Conservation (phyloP, 2,797 vertebrate genomes). For the Moxostoma hubbsi region DNA sequence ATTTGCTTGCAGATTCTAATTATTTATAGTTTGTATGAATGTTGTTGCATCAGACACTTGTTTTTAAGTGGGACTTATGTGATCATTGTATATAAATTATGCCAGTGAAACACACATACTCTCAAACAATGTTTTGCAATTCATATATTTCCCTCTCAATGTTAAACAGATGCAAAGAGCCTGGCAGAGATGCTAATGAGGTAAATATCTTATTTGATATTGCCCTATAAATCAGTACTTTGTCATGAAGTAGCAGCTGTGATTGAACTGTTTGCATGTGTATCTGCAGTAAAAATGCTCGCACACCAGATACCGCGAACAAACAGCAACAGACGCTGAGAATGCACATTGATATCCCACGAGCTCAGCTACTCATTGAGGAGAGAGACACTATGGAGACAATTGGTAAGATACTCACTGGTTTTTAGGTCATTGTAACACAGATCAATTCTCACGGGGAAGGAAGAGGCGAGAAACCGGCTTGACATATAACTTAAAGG, state of each 20-base stretch:
- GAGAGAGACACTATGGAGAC: constrained; percentile 99
- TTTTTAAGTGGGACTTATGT: no score
- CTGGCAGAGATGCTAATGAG: constrained; percentile 99
- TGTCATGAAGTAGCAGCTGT: background rate
- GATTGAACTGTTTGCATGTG: constrained; percentile 23
- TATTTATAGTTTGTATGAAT: no score
- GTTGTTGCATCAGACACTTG: no score
- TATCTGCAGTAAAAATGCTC: constrained; percentile 90
- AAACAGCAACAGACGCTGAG: constrained; percentile 96
- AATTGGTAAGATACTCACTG: constrained; percentile 79
- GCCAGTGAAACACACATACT: background rate
- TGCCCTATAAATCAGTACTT: background rate
- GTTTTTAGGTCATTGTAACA: background rate
- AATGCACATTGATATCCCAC: constrained; percentile 99
- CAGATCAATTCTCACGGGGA: no score
- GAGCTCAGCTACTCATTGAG: constrained; percentile 98
- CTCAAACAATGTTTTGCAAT: background rate
- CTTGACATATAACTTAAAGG: no score
- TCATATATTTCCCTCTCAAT: constrained; percentile 73
- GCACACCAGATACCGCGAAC: constrained; percentile 94
- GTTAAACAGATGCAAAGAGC: constrained; percentile 96
- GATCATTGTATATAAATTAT: background rate
- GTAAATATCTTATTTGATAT: constrained; percentile 75
- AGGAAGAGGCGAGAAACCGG: no score
- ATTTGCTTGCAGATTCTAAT: no score